These are phyloP conservation scores for Caenorhabditis sulstoni DNA, from an alignment of 2,888 invertebrate genomes.

Conservation along the genomic window DNA sequence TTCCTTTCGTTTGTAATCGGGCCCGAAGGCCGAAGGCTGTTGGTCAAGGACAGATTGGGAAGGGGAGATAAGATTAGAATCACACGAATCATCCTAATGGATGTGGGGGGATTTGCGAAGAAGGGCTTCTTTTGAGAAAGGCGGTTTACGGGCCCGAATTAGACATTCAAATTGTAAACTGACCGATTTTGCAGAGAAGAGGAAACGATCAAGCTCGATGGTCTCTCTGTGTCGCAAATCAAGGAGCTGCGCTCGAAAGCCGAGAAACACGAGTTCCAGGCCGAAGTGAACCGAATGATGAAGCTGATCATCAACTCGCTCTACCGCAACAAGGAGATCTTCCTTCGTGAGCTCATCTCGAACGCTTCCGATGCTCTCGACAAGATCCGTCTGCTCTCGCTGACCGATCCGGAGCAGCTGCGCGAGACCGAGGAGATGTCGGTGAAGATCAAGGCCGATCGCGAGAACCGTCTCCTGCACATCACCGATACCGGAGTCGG, in stretches of 20 bases:
- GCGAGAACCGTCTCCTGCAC: slow-evolving; percentile 91
- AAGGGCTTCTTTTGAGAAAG: background rate
- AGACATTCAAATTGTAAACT: background rate
- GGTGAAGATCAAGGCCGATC: slow-evolving; percentile 94
- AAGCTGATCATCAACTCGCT: slow-evolving; percentile 99
- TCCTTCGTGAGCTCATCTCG: slow-evolving; percentile 91
- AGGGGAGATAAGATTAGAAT: slow-evolving; percentile 2
- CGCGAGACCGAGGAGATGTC: slow-evolving; percentile 89
- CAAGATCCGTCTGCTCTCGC: slow-evolving; percentile 93
- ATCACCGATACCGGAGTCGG: slow-evolving; percentile 97
- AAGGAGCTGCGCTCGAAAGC: slow-evolving; percentile 92
- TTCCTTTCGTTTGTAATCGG: too few relatives aligned
- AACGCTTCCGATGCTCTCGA: slow-evolving; percentile 99
- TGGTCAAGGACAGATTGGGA: slow-evolving; percentile 40
- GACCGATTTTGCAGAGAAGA: slow-evolving; percentile 87
- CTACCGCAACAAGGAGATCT: slow-evolving; percentile 96
- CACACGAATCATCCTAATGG: too few relatives aligned
- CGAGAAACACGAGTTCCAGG: slow-evolving; percentile 88
- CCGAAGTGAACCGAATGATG: slow-evolving; percentile 99
- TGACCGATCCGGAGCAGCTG: slow-evolving; percentile 90
- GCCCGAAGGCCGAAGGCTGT: too few relatives aligned
- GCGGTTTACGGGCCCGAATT: background rate
- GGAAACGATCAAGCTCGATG: slow-evolving; percentile 96
- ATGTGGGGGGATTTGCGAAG: background rate
- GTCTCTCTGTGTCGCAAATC: slow-evolving; percentile 93